Evolutionary conservation across 2,888 invertebrate genomes (phyloP).

Genomic region (Acleris emargana): DNA sequence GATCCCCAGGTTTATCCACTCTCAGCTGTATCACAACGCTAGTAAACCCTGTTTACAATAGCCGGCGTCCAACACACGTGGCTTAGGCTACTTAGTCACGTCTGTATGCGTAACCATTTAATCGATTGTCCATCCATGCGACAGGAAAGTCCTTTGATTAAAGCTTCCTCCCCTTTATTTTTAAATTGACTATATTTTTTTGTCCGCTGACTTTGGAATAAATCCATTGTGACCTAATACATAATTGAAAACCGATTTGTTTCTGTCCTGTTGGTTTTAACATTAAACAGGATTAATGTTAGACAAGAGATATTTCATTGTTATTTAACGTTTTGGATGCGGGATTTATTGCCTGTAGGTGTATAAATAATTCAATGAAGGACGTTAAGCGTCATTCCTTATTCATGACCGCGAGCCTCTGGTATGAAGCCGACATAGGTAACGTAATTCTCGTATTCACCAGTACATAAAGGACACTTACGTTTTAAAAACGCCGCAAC

Average conservation of each 20-base stretch:
- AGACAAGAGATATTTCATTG: constrained; percentile 36
- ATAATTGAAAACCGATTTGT: constrained; percentile 10
- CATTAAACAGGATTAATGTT: constrained; percentile 21
- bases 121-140: constrained; percentile 75
- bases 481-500: constrained; percentile 5
- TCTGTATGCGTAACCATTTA: constrained; percentile 59
- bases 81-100: constrained; percentile 44
- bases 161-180: constrained; percentile 75
- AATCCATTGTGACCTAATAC: constrained; percentile 24
- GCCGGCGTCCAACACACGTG: constrained; percentile 40
- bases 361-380: constrained; percentile 60
- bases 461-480: constrained; percentile 1
- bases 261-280: constrained; percentile 28
- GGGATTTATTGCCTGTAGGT: constrained; percentile 49
- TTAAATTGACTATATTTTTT: constrained; percentile 64
- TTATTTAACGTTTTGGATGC: constrained; percentile 37
- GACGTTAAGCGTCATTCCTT: constrained; percentile 50
- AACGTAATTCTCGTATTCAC: constrained; percentile 16
- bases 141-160: constrained; percentile 75
- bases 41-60: constrained; percentile 38
- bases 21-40: constrained; percentile 40
- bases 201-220: constrained; percentile 55
- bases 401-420: constrained; percentile 48
- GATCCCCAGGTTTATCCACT: constrained; percentile 35
- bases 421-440: constrained; percentile 37